Evolutionary conservation across 2,888 invertebrate genomes (phyloP).

Genomic region (Agriotes lineatus): DNA sequence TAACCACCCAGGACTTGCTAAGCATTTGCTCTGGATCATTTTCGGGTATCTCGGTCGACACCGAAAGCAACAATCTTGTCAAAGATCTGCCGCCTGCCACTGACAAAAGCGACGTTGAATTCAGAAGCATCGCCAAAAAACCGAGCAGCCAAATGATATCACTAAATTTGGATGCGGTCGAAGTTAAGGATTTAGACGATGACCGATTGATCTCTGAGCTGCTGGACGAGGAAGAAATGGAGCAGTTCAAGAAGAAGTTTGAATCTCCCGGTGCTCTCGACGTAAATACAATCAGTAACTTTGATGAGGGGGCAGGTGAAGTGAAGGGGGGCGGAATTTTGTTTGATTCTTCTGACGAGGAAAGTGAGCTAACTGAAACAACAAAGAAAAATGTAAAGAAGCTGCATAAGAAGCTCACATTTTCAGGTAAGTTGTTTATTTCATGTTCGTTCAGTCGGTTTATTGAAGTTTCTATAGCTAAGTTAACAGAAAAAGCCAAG

Average conservation of each 20-base stretch:
- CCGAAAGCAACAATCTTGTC: no score
- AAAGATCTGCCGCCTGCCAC: no score
- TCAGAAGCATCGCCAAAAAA: not conserved
- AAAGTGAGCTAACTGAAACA: constrained; percentile 50
- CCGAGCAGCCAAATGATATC: not conserved
- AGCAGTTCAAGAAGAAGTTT: constrained; percentile 58
- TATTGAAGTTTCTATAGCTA: not conserved
- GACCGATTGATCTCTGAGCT: constrained; percentile 60
- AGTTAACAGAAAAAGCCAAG: no score
- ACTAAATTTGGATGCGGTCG: constrained; percentile 24
- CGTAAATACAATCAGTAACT: constrained; percentile 11
- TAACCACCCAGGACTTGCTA: constrained; percentile 59
- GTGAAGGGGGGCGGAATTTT: constrained; percentile 39
- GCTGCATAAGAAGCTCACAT: constrained; percentile 63
- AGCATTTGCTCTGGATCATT: constrained; percentile 62
- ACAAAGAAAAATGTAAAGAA: constrained; percentile 40
- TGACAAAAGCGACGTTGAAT: not conserved
- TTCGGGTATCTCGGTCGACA: constrained; percentile 44
- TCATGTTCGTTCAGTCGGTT: no score
- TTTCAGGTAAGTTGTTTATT: constrained; percentile 66
- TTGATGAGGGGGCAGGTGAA: constrained; percentile 12
- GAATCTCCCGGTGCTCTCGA: constrained; percentile 51
- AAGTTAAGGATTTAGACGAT: constrained; percentile 54
- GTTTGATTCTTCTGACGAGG: constrained; percentile 60
- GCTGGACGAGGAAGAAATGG: constrained; percentile 59